Evolutionary conservation across 1,140 invertebrate genomes (phyloP).

Genomic region (Lucilia sericata): DNA sequence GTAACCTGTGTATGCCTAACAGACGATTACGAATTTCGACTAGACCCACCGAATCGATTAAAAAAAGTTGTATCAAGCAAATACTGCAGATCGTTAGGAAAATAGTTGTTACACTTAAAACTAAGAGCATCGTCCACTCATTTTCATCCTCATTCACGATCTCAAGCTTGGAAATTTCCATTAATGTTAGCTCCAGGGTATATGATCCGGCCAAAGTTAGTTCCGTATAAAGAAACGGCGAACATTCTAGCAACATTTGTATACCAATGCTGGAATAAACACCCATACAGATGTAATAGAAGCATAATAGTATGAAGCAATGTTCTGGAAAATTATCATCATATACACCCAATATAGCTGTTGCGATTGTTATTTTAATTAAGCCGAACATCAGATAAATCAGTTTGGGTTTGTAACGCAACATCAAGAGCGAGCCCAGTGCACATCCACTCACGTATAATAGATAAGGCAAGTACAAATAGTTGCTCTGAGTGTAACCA

Average conservation of each 20-base stretch:
- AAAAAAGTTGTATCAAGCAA: slow-evolving; percentile 53
- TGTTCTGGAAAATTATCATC: slow-evolving; percentile 56
- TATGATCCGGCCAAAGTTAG: slow-evolving; percentile 53
- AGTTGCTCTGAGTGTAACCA: slow-evolving; percentile 49
- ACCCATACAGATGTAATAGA: slow-evolving; percentile 57
- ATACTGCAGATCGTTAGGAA: slow-evolving; percentile 52
- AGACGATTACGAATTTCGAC: slow-evolving; percentile 62
- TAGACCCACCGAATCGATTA: slow-evolving; percentile 55
- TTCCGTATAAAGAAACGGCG: slow-evolving; percentile 61
- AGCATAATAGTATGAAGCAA: slow-evolving; percentile 59
- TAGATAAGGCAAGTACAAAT: slow-evolving; percentile 55
- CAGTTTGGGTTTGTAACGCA: slow-evolving; percentile 60
- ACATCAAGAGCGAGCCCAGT: slow-evolving; percentile 53
- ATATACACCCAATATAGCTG: slow-evolving; percentile 60
- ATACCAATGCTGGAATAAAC: slow-evolving; percentile 60
- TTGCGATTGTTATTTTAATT: slow-evolving; percentile 58
- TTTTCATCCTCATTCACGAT: slow-evolving; percentile 36
- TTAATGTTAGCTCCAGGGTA: slow-evolving; percentile 51
- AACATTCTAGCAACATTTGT: slow-evolving; percentile 59
- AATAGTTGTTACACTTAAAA: slow-evolving; percentile 51
- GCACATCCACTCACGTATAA: slow-evolving; percentile 56
- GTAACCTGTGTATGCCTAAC: slow-evolving; percentile 54
- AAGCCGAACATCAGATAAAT: slow-evolving; percentile 61
- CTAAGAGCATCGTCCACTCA: slow-evolving; percentile 52
- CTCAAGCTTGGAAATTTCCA: slow-evolving; percentile 61